Evolutionary conservation across 2,797 vertebrate genomes (phyloP).

Genomic region (Morus bassanus): DNA sequence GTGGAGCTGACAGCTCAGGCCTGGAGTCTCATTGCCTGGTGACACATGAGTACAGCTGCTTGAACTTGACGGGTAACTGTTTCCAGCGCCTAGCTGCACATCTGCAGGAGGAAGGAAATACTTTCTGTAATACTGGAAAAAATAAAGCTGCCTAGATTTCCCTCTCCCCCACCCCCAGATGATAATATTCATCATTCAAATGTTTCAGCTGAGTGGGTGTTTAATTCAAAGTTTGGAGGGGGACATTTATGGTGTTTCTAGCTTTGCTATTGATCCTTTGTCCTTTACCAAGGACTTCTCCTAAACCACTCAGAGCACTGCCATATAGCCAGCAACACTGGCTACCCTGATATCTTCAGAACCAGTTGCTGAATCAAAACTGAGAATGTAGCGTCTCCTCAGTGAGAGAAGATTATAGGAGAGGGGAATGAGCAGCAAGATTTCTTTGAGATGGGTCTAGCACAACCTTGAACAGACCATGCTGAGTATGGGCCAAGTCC

Average conservation of each 20-base stretch:
- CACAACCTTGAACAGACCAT: background rate
- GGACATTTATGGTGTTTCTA: background rate
- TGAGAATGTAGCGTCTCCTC: background rate
- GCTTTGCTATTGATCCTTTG: background rate
- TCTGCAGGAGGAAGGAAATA: conserved; percentile 70
- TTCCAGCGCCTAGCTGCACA: conserved; percentile 58
- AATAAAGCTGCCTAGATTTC: conserved; percentile 35
- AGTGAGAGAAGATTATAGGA: background rate
- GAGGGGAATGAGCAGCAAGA: rapidly evolving
- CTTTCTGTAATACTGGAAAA: conserved; percentile 51
- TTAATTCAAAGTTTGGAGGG: conserved; percentile 34
- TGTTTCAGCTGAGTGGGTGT: conserved; percentile 37
- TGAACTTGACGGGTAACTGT: conserved; percentile 23
- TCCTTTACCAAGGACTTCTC: background rate
- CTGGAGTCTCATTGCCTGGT: conserved; percentile 44
- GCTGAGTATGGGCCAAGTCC: background rate
- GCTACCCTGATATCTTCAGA: background rate
- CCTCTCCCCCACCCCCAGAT: background rate
- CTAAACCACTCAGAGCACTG: background rate
- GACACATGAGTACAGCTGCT: conserved; percentile 60
- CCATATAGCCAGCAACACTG: background rate
- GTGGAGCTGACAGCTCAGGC: conserved; percentile 36
- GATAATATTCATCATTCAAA: conserved; percentile 43
- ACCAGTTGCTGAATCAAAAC: background rate
- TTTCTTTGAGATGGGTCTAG: background rate